These are phyloP conservation scores for Todiramphus chloris DNA, from an alignment of 2,113 vertebrate genomes.

Conservation along the genomic window DNA sequence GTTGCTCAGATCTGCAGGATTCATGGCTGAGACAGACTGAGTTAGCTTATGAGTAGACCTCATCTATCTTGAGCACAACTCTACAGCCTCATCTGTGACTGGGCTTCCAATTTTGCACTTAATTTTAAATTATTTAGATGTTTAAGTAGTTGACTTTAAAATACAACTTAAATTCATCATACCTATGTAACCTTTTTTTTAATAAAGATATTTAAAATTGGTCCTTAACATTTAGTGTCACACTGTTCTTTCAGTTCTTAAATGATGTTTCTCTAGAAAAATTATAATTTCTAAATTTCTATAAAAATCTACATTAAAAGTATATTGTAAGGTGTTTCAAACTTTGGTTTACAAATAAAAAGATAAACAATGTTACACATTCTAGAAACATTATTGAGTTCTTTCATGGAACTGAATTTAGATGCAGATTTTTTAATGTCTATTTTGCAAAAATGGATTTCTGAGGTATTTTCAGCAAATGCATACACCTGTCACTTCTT, in stretches of 20 bases:
- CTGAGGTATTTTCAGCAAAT: too few species aligned
- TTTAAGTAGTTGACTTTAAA: not conserved
- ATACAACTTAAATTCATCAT: not conserved
- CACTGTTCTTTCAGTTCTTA: not conserved
- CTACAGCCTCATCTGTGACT: not conserved
- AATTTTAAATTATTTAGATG: not conserved
- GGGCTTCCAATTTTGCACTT: not conserved
- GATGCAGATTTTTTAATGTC: too few species aligned
- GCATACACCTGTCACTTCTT: too few species aligned
- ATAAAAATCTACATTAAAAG: not conserved
- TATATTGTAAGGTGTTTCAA: not conserved
- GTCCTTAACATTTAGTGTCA: not conserved
- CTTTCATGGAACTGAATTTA: too few species aligned
- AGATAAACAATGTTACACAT: not conserved
- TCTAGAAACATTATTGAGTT: too few species aligned
- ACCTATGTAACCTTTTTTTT: not conserved
- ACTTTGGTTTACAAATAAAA: slow-evolving; percentile 18
- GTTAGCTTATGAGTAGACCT: not conserved
- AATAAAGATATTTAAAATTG: not conserved
- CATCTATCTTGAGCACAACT: not conserved
- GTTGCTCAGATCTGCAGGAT: not conserved
- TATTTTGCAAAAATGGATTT: too few species aligned
- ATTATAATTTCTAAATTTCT: not conserved
- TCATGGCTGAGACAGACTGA: not conserved
- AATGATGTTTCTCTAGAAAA: slow-evolving; percentile 25